These are phyloP conservation scores for Thryonomys swinderianus DNA, from an alignment of 2,113 vertebrate genomes.

Conservation along the genomic window DNA sequence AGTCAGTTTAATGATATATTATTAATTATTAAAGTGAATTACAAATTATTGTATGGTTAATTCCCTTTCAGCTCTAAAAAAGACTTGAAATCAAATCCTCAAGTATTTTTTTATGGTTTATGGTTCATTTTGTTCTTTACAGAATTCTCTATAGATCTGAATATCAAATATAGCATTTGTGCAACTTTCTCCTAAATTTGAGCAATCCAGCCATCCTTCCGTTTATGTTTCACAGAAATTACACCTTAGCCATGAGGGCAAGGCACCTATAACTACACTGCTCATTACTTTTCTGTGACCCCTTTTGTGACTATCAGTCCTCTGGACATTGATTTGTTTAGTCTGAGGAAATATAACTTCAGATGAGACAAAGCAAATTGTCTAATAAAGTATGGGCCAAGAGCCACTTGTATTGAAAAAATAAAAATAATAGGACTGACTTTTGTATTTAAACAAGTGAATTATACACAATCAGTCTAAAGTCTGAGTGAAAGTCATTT, in stretches of 20 bases:
- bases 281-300: slow-evolving; percentile 25
- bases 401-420: neutral
- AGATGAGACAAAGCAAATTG: slow-evolving; percentile 38
- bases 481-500: slow-evolving; percentile 16
- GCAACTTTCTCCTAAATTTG: neutral
- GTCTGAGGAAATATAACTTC: slow-evolving; percentile 44
- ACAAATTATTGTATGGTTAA: neutral
- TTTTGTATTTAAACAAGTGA: slow-evolving; percentile 56
- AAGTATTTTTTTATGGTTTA: slow-evolving; percentile 7
- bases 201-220: neutral
- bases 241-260: neutral
- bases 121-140: neutral
- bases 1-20: slow-evolving; percentile 4
- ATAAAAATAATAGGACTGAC: neutral
- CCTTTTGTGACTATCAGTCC: neutral
- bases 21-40: slow-evolving; percentile 37
- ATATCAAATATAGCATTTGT: neutral
- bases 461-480: neutral
- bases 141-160: slow-evolving; percentile 2
- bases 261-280: neutral
- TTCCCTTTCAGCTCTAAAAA: slow-evolving; percentile 5
- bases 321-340: slow-evolving; percentile 31
- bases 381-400: neutral
- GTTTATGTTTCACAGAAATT: slow-evolving; percentile 24
- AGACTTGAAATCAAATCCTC: slow-evolving; percentile 15